Percentiles rank a stretch among this genome's conserved stretches.
Evolutionary conservation across 2,113 vertebrate species (phyloP).

Genomic region (Cygnus buccinator): DNA sequence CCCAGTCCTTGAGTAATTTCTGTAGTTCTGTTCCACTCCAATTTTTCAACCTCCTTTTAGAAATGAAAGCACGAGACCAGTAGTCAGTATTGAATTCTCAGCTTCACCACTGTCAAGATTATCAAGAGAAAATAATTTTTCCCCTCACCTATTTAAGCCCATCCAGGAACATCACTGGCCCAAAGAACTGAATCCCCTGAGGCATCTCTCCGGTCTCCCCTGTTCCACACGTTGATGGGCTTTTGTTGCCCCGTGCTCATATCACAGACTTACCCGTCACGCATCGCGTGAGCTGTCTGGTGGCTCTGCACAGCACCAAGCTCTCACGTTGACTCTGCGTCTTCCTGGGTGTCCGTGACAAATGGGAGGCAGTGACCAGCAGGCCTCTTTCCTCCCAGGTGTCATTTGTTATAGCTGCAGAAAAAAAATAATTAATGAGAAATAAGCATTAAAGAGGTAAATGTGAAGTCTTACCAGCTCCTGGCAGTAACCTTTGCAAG

Average conservation of each 20-base stretch:
- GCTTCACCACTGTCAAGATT: not conserved
- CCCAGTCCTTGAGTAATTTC: not conserved
- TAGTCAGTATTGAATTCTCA: not conserved
- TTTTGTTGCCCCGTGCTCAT: fast-evolving
- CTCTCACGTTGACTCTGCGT: fast-evolving
- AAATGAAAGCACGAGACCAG: not conserved
- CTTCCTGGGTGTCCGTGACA: not conserved
- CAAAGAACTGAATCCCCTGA: not conserved
- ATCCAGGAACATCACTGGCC: not conserved
- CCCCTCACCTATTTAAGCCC: not conserved
- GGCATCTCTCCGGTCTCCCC: not conserved
- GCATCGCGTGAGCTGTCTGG: fast-evolving
- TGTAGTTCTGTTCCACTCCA: not conserved
- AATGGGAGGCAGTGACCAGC: not conserved
- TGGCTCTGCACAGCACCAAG: not conserved
- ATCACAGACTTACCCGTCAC: not conserved
- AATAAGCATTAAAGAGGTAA: not conserved
- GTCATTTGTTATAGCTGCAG: not conserved
- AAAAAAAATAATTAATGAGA: not conserved
- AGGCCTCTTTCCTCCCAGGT: not conserved
- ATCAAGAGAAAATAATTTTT: not conserved
- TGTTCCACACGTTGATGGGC: not conserved
- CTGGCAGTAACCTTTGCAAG: not conserved
- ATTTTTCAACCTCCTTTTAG: not conserved
- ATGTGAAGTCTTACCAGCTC: not conserved